A percentile compares a stretch with the other conserved stretches of the same genome.
phyloP scores from a whole-genome alignment of 2,888 invertebrate species.

The Ctena decussata region DNA sequence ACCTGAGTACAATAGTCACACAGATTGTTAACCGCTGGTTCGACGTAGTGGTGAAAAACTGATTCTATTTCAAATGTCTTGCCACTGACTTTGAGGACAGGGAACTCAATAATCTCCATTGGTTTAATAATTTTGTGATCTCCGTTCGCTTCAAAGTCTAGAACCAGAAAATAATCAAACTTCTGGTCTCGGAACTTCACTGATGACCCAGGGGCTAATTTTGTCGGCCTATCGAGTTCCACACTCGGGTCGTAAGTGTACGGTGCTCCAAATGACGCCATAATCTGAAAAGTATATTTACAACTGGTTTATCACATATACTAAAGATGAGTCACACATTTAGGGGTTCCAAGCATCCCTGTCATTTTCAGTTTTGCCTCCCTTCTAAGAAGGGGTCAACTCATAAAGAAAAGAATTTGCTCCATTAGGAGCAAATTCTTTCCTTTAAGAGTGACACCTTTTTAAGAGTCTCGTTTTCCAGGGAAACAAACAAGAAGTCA shows the following conservation, averaged over 20 bases:
- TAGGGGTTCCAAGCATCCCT: too few species aligned
- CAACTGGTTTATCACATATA: too few species aligned
- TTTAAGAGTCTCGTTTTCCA: too few species aligned
- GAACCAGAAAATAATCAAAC: constrained; percentile 25
- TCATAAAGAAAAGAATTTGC: too few species aligned
- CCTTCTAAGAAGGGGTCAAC: too few species aligned
- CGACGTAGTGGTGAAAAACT: constrained; percentile 88
- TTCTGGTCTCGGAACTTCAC: neutral
- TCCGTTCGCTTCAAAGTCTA: constrained; percentile 31
- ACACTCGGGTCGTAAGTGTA: neutral
- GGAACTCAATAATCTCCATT: constrained; percentile 88
- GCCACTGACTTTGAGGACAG: constrained; percentile 88
- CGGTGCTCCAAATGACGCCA: neutral
- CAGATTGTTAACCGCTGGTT: constrained; percentile 87
- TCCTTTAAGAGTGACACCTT: too few species aligned
- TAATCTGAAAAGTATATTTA: neutral
- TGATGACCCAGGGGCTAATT: neutral
- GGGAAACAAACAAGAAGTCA: too few species aligned
- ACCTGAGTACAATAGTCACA: constrained; percentile 76
- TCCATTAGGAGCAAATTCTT: too few species aligned
- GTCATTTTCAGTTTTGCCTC: too few species aligned
- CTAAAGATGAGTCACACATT: too few species aligned
- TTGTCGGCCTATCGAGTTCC: neutral
- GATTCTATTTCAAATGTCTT: constrained; percentile 87
- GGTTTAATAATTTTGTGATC: constrained; percentile 34